Evolutionary conservation across 2,888 invertebrate species (phyloP), one percentile per base, ranked within the genome.

Genomic region (Camponotus fellah): DNA sequence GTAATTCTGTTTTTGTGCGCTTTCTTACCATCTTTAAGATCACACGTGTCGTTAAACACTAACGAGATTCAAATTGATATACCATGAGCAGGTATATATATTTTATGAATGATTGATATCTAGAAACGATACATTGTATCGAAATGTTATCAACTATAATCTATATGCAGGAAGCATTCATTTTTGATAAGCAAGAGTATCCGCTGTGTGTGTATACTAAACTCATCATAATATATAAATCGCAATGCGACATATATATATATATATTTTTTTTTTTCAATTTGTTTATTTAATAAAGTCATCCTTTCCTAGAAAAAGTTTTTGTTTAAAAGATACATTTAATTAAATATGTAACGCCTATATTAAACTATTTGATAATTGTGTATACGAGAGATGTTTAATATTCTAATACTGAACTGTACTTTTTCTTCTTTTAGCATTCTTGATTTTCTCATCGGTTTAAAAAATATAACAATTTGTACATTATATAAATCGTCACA

Each of bases 1-100:
- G 43, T 34, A 34, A 14, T 37, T 34, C 21, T 34, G 43, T 60
- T 79, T 46, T 46, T 68, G 34, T 60, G 69, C 69, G 34, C 26
- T 37, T 80, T 46, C 32, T 60, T 21, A 34, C 6, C 12, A 58
- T 43, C 43, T 58, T 66, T 21, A 3, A 37, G 9, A 12, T 65
- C 40, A 46, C 71, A 46, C 21, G 34, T 80, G 62, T 71, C 34
- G 49, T 60, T 60, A 69, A 37, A 60, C 8, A 69, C 56, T 65
- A 71, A 80, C 14, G 79, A 80, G 79, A 80, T 80, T 69, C 79
- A 37, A 17, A 12, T 49, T 37, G 49, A 53, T 53, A 46, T 40
- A 58, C 6, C 17, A 34, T 46, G 58, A 60, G 14, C 34, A 46
- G 21, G 37, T 68, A 58, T 34, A 58, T 34, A 58, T 43, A 68